A percentile compares a stretch with the other conserved stretches of the same genome.
Evolutionary conservation across 2,113 vertebrate genomes (phyloP).

Genomic region (Neopipo cinnamomea): DNA sequence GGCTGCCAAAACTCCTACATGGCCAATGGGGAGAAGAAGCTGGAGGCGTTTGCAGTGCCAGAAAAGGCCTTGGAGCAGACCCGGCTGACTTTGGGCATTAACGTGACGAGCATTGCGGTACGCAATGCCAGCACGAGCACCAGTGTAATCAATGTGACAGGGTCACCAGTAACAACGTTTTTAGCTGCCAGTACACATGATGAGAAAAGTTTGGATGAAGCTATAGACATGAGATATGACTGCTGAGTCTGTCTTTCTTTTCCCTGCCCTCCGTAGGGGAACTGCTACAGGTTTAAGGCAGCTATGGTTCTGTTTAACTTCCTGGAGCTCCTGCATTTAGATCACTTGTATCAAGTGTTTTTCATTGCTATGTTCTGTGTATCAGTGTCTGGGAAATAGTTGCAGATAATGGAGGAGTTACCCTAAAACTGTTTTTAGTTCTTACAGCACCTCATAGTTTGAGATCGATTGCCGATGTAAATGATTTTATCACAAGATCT

Average conservation of each 20-base stretch:
- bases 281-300: conserved; percentile 91
- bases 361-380: conserved; percentile 88
- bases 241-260: conserved; percentile 84
- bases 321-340: conserved; percentile 87
- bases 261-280: conserved; percentile 77
- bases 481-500: conserved; percentile 88
- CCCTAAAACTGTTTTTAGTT: conserved; percentile 83
- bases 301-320: conserved; percentile 92
- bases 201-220: conserved; percentile 93
- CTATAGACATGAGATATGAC: conserved; percentile 97
- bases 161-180: conserved; percentile 91
- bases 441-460: conserved; percentile 83
- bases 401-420: conserved; percentile 84
- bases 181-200: conserved; percentile 90
- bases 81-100: conserved; percentile 97
- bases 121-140: conserved; percentile 88
- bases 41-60: conserved; percentile 97
- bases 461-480: conserved; percentile 84
- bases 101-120: conserved; percentile 96
- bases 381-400: conserved; percentile 87
- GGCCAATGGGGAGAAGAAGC: conserved; percentile 98
- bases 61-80: conserved; percentile 99
- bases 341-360: conserved; percentile 92
- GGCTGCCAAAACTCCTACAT: conserved; percentile 99
- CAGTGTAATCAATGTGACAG: conserved; percentile 89